These are phyloP conservation scores for Drusus annulatus DNA, from an alignment of 1,140 invertebrate genomes.

Conservation along the genomic window DNA sequence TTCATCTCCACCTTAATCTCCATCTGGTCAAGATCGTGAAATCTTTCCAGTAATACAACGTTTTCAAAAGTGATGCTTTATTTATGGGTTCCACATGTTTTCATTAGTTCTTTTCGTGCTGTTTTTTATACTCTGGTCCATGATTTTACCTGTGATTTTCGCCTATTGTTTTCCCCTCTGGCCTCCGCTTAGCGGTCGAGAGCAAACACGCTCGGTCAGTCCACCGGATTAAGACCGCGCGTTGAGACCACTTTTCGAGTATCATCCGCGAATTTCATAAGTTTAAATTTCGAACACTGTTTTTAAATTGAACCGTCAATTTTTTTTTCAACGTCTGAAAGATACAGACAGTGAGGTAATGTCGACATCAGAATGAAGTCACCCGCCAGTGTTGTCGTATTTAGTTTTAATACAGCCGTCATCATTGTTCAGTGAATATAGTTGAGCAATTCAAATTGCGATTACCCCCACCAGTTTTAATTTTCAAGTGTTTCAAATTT, in stretches of 20 bases:
- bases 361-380: too few species aligned
- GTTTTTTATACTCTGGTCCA: neutral
- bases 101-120: neutral
- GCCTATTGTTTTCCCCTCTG: neutral
- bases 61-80: neutral
- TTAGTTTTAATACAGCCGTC: too few species aligned
- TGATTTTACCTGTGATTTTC: neutral
- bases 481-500: too few species aligned
- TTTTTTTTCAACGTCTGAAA: too few species aligned
- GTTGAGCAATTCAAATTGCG: too few species aligned
- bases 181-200: slow-evolving; percentile 1
- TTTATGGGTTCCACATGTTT: neutral
- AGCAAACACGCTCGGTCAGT: slow-evolving; percentile 23
- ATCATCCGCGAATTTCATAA: slow-evolving; percentile 16
- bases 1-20: slow-evolving; percentile 9
- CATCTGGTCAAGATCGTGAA: neutral
- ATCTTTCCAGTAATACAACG: neutral
- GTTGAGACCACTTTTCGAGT: neutral
- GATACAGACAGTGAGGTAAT: too few species aligned
- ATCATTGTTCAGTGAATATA: too few species aligned
- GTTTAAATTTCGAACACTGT: neutral
- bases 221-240: slow-evolving; percentile 9
- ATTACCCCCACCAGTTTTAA: too few species aligned
- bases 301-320: too few species aligned
- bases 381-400: too few species aligned